A percentile compares a stretch with the other conserved stretches of the same genome.
phyloP scores from a whole-genome alignment of 2,888 invertebrate species.

The Harpalus rufipes region DNA sequence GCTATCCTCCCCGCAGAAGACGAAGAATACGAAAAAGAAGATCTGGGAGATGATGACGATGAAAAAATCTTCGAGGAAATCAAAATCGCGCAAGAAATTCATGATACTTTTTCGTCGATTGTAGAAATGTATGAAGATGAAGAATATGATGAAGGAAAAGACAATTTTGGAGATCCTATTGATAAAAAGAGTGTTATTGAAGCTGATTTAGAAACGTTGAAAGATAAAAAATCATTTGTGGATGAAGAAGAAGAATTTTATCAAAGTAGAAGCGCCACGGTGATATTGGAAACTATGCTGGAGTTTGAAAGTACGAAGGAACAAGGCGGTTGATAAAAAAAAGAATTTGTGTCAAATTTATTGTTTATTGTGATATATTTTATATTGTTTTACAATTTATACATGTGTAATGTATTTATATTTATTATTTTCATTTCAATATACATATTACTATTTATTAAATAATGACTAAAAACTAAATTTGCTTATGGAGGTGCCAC shows the following conservation, averaged over 20 bases:
- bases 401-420: not conserved
- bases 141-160: not conserved
- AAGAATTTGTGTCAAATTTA: slow-evolving; percentile 8
- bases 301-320: not conserved
- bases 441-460: not conserved
- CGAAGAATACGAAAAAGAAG: not conserved
- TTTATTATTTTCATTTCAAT: not conserved
- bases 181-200: not conserved
- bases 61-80: slow-evolving; percentile 6
- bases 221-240: not conserved
- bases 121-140: slow-evolving; percentile 15
- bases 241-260: not conserved
- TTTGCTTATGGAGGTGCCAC: no score
- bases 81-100: slow-evolving; percentile 18
- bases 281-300: not conserved
- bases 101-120: not conserved
- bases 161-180: not conserved
- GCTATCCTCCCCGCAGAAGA: not conserved
- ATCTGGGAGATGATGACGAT: not conserved
- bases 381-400: slow-evolving; percentile 13
- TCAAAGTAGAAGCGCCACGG: not conserved
- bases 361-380: not conserved
- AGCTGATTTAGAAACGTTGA: not conserved
- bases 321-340: not conserved
- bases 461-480: no score